Conservation (phyloP, 1,140 invertebrate species). For the Saccostrea glomerata region DNA sequence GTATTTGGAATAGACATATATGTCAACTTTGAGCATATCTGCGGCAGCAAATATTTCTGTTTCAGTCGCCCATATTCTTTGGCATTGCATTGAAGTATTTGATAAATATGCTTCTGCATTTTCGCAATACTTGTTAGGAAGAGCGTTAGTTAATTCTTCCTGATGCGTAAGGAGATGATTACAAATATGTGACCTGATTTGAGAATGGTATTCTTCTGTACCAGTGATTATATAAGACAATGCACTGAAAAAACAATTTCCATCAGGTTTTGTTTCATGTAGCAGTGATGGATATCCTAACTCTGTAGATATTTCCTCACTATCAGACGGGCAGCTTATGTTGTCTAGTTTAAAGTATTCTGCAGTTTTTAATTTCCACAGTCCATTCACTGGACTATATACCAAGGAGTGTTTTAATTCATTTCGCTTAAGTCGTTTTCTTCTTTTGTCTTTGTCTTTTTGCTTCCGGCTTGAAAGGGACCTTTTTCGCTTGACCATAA, state of each 20-base stretch:
- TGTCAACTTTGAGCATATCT: neutral
- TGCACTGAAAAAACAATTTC: neutral
- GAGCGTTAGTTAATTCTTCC: neutral
- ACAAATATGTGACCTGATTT: neutral
- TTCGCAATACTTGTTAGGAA: neutral
- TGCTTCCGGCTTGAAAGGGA: neutral
- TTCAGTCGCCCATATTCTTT: neutral
- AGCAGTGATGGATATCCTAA: neutral
- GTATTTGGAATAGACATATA: neutral
- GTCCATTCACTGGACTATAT: neutral
- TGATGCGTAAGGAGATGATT: neutral
- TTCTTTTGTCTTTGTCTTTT: neutral
- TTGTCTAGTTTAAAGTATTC: neutral
- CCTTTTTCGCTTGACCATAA: neutral
- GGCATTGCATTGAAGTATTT: neutral
- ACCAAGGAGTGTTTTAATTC: neutral
- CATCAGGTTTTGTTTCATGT: neutral
- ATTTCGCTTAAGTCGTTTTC: neutral
- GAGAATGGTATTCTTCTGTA: neutral
- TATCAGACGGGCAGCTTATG: neutral
- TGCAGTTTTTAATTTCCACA: neutral
- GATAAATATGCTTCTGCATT: neutral
- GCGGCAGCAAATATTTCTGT: constrained; percentile 1
- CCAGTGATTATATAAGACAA: neutral
- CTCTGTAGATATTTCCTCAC: neutral